These are phyloP conservation scores for Hormiphora californensis DNA, from an alignment of 37 sponge, comb jelly and placozoan genomes.

Conservation along the genomic window DNA sequence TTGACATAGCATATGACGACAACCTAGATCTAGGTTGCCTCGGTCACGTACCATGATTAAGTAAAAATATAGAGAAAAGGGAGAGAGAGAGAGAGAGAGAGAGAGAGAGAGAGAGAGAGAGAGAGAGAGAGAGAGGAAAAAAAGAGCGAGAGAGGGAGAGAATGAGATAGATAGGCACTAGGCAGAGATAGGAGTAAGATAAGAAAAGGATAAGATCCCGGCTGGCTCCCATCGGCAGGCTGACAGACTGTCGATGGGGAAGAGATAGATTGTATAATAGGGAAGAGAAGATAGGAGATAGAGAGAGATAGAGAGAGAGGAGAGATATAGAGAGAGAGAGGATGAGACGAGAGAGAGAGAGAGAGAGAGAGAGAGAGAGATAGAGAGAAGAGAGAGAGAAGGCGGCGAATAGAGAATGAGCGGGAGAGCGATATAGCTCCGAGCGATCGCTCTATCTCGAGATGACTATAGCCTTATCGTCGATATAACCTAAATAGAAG, in stretches of 20 bases:
- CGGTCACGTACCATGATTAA: too few relatives aligned
- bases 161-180: background rate
- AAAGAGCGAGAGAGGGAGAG: background rate
- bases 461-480: too few relatives aligned
- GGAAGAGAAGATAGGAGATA: background rate
- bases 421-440: background rate
- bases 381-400: background rate
- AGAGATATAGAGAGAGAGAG: background rate
- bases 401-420: background rate
- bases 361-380: background rate
- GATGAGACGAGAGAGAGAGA: background rate
- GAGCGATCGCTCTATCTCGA: too few relatives aligned
- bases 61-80: too few relatives aligned
- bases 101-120: background rate
- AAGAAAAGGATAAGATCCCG: background rate
- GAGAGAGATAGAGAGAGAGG: background rate
- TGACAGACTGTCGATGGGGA: background rate
- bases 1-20: too few relatives aligned
- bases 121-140: background rate
- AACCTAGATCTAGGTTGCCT: too few relatives aligned
- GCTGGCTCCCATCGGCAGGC: background rate
- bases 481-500: too few relatives aligned
- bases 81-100: background rate
- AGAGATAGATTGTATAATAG: background rate
- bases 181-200: background rate